Evolutionary conservation across 1,140 invertebrate species (phyloP), one percentile per base, ranked within the genome.

Genomic region (Sitobion miscanthi): DNA sequence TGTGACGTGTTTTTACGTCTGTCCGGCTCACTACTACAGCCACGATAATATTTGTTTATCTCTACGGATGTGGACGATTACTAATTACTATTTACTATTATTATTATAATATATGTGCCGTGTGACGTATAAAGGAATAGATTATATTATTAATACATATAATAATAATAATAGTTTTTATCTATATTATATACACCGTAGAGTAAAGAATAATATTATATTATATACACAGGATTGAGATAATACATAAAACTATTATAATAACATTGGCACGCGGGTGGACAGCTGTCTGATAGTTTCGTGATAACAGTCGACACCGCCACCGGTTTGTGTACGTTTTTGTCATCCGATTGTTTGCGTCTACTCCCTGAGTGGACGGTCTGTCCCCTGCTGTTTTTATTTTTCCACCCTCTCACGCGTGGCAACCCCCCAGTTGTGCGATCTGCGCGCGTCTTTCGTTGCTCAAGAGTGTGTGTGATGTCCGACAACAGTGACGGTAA

Each of bases 261-360:
- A 89, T 35, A 54, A 89, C 87, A 89, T n/a, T 89, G n/a, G 49
- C 87, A 89, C 87, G 87, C 47, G 87, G 87, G 4, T 52, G 6
- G 52, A 54, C 87, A 89, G 87, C 87, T 54, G 87, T 87, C 45
- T 42, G 0, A 42, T 42, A 21, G 9, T 30, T 11, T 14, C 3
- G 30, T 52, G 87, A 89, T 89, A 89, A 89, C 87, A 30, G 23
- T 42, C 45, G 2, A 42, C 38, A 14, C 38, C 8, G 9, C 25
- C 11, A 0, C 77, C 77, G 77, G 77, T 83, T 83, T 38, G 77
- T 83, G n/a, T 38, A 14, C 30, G 30, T n/a, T 69, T 38, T 77
- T n/a, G n/a, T 77, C 1, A 35, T 35, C 6, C 30, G n/a, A 17
- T n/a, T 77, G n/a, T 69, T 77, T 77, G n/a, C 30, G 5, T 77